phyloP scores from a whole-genome alignment of 2,888 invertebrate genomes.

The Ptycholaimellus sp. region DNA sequence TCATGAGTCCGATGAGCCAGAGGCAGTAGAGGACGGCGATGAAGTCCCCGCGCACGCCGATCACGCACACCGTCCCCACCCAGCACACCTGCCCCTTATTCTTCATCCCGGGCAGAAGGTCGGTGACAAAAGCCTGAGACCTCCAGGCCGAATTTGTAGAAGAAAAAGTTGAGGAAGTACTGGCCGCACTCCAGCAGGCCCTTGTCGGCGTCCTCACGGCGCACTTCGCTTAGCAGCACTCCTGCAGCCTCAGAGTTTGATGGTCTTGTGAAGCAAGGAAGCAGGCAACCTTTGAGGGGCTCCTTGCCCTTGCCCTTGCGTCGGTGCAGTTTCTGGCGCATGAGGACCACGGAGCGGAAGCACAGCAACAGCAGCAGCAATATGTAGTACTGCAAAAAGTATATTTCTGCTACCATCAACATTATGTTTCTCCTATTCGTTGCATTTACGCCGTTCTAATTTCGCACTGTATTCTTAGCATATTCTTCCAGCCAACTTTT shows the following conservation, averaged over 20 bases:
- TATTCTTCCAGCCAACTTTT: too few species aligned
- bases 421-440: too few species aligned
- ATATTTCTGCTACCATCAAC: too few species aligned
- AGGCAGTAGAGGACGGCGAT: slow-evolving; percentile 59
- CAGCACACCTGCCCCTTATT: slow-evolving; percentile 43
- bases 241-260: too few species aligned
- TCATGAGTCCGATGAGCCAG: slow-evolving; percentile 52
- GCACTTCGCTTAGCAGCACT: slow-evolving; percentile 36
- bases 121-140: slow-evolving; percentile 37
- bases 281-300: too few species aligned
- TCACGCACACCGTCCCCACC: slow-evolving; percentile 55
- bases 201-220: slow-evolving; percentile 54
- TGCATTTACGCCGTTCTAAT: too few species aligned
- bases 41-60: slow-evolving; percentile 66
- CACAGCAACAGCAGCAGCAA: slow-evolving; percentile 55
- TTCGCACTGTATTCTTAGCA: too few species aligned
- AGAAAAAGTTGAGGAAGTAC: slow-evolving; percentile 70
- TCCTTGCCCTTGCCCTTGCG: slow-evolving; percentile 26
- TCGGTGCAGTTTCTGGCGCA: slow-evolving; percentile 45
- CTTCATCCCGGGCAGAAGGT: slow-evolving; percentile 26
- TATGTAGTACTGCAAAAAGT: slow-evolving; percentile 27
- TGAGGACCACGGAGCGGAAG: slow-evolving; percentile 54
- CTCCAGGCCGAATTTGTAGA: slow-evolving; percentile 84
- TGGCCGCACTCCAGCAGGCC: slow-evolving; percentile 50
- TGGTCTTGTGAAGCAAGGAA: too few species aligned